Base-by-base conservation (phyloP, 2,888 invertebrate species). In the Eilema griseolum region DNA sequence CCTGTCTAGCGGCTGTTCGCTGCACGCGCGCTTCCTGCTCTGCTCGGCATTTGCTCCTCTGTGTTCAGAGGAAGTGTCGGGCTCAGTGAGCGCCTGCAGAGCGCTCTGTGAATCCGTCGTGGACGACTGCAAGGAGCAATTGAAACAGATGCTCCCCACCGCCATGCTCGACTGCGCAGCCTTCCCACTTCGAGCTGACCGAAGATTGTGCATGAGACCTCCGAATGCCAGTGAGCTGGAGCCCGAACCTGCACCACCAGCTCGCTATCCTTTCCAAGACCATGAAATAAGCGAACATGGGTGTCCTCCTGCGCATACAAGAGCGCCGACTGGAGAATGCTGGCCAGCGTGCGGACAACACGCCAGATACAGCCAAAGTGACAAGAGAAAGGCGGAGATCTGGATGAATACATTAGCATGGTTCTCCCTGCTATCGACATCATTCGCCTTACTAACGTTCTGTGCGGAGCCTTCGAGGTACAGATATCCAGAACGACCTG, bases 11-110 rank as follows among this genome's bases (percentile, higher is more conserved):
- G 97, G 97, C 67, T 98, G 98, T 89, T 98, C 98, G 7, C 95
- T 96, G 71, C 97, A 98, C 86, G 96, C 98, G 60, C 96, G 97
- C 80, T 98, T 99, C 91, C 97, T 99, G 87, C 96, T 99, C 74
- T 99, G 99, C 94, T 98, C 98, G 23, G 97, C 98, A 67, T 98
- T 98, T 91, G 98, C 98, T 14, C 99, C 99, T 56, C 97, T 99
- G 90, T 99, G 99, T 92, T 98, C 98, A 41, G 97, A 98, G 86
- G 97, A 98, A 90, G 97, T 98, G 77, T 97, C 97, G 33, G 97
- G 97, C 83, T 97, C 98, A 59, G 98, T 99, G 75, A 97, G 98
- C 73, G 97, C 98, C 14, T 99, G 99, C 92, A 96, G 98, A 74
- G 97, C 97, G 31, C 97, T 99, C 79, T 99, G 99, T 92, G 97